phyloP scores from a whole-genome alignment of 2,797 vertebrate species.

The Thripadectes ignobilis region DNA sequence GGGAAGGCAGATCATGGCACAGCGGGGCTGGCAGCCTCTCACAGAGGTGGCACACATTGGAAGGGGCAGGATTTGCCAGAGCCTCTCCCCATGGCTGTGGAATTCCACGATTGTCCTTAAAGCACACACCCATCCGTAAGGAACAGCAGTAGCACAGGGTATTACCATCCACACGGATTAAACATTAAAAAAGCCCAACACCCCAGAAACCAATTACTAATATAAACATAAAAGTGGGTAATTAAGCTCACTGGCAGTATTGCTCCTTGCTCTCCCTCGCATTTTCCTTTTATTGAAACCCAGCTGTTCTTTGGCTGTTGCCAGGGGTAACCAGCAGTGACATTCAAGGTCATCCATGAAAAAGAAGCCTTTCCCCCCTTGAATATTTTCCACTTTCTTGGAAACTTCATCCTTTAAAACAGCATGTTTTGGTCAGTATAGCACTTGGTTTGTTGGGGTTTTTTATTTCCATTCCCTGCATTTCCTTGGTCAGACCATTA shows the following conservation, averaged over 20 bases:
- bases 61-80: background rate
- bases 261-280: background rate
- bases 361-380: background rate
- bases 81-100: rapidly evolving
- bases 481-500: background rate
- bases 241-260: constrained; percentile 10
- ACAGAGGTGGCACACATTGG: rapidly evolving
- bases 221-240: background rate
- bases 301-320: constrained; percentile 48
- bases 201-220: constrained; percentile 30
- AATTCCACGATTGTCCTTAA: background rate
- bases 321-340: constrained; percentile 17
- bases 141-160: background rate
- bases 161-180: background rate
- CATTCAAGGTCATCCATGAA: background rate
- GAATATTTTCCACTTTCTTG: background rate
- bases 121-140: background rate
- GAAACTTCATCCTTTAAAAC: background rate
- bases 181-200: background rate
- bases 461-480: background rate
- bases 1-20: rapidly evolving
- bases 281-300: background rate
- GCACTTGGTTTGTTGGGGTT: background rate
- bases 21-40: background rate
- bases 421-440: background rate